phyloP scores from a whole-genome alignment of 2,888 invertebrate species.

The Apotomis capreana region DNA sequence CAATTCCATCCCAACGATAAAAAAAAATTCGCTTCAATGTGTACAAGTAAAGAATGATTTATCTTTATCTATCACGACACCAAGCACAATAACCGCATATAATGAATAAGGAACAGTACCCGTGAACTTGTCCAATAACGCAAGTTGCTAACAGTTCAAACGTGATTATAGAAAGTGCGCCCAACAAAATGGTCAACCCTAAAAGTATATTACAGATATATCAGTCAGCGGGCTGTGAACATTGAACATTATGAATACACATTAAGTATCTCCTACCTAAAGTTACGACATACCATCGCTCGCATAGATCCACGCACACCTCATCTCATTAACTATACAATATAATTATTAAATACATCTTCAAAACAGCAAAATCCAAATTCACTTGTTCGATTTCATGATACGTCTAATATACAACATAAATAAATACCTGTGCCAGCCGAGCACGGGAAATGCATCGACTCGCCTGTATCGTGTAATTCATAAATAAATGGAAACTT shows the following conservation, averaged over 20 bases:
- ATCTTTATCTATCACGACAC: no score
- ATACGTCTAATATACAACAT: conserved; percentile 72
- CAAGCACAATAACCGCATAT: neutral
- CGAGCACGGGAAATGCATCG: conserved; percentile 70
- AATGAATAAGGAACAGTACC: conserved; percentile 10
- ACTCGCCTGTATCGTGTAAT: conserved; percentile 55
- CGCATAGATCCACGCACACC: conserved; percentile 30
- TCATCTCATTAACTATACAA: conserved; percentile 49
- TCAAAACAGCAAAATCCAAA: conserved; percentile 58
- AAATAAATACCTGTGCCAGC: conserved; percentile 56
- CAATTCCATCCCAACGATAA: no score
- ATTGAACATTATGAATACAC: conserved; percentile 43
- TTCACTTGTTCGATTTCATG: conserved; percentile 78
- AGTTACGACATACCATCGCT: conserved; percentile 48
- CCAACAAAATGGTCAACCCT: conserved; percentile 68
- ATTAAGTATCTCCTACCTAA: conserved; percentile 61
- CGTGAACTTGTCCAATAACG: neutral
- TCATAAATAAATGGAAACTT: conserved; percentile 59
- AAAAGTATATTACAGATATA: conserved; percentile 72
- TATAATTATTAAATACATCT: conserved; percentile 52
- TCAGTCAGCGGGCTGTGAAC: conserved; percentile 76
- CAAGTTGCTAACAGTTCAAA: neutral
- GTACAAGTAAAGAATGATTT: no score
- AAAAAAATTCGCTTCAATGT: no score
- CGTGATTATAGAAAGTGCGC: conserved; percentile 47